phyloP scores from a whole-genome alignment of 2,113 vertebrate genomes.

The Sphyrna mokarran region DNA sequence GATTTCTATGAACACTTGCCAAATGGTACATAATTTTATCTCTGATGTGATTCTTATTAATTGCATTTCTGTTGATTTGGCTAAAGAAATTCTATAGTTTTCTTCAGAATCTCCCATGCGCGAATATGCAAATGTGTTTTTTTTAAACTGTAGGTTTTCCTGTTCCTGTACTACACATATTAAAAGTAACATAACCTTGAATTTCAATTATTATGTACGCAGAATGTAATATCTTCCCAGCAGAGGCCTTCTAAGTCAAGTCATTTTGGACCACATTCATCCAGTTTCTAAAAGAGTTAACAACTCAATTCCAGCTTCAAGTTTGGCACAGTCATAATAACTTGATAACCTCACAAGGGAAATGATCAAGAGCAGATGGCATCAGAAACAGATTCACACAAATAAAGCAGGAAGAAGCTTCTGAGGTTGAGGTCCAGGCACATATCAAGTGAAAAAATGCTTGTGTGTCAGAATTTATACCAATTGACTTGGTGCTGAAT shows the following conservation, averaged over 20 bases:
- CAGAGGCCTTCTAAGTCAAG: neutral
- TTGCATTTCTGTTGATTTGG: neutral
- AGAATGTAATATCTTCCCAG: neutral
- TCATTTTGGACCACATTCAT: neutral
- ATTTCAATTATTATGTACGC: neutral
- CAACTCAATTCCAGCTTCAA: neutral
- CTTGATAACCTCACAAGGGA: neutral
- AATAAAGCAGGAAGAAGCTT: neutral
- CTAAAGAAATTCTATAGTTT: neutral
- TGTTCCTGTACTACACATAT: neutral
- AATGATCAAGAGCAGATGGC: neutral
- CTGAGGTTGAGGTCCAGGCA: neutral
- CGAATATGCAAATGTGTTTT: neutral
- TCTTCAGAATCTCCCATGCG: neutral
- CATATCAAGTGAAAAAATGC: neutral
- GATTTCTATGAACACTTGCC: neutral
- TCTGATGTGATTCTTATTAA: neutral
- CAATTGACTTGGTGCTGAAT: neutral
- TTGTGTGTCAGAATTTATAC: neutral
- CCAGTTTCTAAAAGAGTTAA: neutral
- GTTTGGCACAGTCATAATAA: neutral
- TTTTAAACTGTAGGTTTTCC: neutral
- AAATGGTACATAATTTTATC: neutral
- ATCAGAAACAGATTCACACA: neutral
- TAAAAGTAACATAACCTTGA: neutral